Percentiles rank a stretch among this genome's conserved stretches.
These are phyloP conservation scores for Raja brachyura DNA, from an alignment of 2,113 vertebrate genomes.

Conservation along the genomic window DNA sequence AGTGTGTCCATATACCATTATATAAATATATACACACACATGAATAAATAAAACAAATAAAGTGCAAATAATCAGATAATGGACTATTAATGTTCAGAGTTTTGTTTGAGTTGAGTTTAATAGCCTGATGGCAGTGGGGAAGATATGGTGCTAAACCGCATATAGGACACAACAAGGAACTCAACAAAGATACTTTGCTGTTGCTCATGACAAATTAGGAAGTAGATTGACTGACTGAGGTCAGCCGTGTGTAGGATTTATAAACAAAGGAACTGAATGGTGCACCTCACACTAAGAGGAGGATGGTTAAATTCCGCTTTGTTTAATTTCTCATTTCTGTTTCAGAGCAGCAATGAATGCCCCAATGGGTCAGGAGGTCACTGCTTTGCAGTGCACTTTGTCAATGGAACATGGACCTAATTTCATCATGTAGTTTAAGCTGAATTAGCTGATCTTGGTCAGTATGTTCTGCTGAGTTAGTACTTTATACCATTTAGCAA, in stretches of 20 bases:
- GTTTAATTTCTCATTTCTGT: not conserved
- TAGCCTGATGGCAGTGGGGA: too few relatives aligned
- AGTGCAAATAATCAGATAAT: too few relatives aligned
- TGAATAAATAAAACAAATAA: too few relatives aligned
- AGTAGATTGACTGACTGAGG: not conserved
- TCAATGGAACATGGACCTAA: not conserved
- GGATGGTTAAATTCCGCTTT: not conserved
- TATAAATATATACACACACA: too few relatives aligned
- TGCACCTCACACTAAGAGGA: not conserved
- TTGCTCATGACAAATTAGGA: not conserved
- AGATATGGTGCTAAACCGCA: not conserved
- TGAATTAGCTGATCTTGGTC: not conserved
- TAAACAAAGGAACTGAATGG: not conserved
- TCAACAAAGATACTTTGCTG: not conserved
- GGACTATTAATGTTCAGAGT: too few relatives aligned
- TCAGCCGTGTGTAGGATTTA: not conserved
- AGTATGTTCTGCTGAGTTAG: too few relatives aligned
- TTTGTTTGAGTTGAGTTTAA: too few relatives aligned
- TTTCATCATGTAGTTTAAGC: not conserved
- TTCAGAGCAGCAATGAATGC: not conserved
- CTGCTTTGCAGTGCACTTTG: not conserved
- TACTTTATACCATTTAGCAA: too few relatives aligned
- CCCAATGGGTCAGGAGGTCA: not conserved
- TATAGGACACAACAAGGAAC: not conserved
- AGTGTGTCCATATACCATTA: too few relatives aligned